Percentiles rank a stretch among this genome's conserved stretches.
phyloP scores from a whole-genome alignment of 2,113 vertebrate genomes.

The Cyanoramphus novaezelandiae region DNA sequence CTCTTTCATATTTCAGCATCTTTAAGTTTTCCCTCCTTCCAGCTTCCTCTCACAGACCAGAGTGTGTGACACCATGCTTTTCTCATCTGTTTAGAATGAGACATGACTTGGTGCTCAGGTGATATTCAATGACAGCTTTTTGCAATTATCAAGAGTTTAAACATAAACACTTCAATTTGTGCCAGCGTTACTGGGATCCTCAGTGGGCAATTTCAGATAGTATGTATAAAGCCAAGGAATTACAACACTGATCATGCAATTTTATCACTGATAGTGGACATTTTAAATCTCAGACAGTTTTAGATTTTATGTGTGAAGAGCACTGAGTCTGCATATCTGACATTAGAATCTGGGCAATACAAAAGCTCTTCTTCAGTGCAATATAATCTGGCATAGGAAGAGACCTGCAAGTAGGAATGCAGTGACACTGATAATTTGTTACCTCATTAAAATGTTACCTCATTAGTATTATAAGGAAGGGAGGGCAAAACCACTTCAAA shows the following conservation, averaged over 20 bases:
- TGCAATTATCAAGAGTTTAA: background rate
- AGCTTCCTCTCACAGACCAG: background rate
- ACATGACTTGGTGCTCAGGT: background rate
- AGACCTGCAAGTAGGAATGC: background rate
- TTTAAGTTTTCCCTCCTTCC: background rate
- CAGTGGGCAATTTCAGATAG: background rate
- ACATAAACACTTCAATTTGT: background rate
- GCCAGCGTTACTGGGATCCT: background rate
- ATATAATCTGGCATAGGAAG: background rate
- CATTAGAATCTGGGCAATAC: accelerated
- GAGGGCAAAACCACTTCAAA: background rate
- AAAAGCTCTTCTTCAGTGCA: background rate
- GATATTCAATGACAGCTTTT: background rate
- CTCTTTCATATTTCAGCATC: background rate
- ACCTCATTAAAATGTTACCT: background rate
- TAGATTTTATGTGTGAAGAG: background rate
- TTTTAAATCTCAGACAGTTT: background rate
- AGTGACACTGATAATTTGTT: background rate
- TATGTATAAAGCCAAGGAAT: background rate
- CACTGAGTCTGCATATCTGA: background rate
- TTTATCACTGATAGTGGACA: background rate
- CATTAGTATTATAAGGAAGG: background rate
- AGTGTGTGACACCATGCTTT: background rate
- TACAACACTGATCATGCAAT: background rate
- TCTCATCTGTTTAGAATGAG: background rate